Evolutionary conservation across 2,888 invertebrate genomes (phyloP), one percentile per base, ranked within the genome.

Genomic region (Diloba caeruleocephala): DNA sequence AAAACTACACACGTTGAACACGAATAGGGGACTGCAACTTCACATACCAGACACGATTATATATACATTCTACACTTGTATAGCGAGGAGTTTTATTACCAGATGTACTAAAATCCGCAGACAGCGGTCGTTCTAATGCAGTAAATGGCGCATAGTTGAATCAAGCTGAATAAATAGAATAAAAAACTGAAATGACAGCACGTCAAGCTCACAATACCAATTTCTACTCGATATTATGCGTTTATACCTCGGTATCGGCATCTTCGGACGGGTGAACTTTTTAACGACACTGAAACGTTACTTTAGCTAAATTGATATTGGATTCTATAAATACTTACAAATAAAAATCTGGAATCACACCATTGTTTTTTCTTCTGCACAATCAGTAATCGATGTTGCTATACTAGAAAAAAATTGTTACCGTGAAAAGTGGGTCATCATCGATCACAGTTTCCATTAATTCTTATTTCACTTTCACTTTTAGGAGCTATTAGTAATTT

Each of bases 301-400:
- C 80, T 83, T 89, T 79, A 79, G 78, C 80, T 81, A 82, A 85
- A 89, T 87, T 88, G 85, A 83, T 88, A 88, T 84, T 82, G 79
- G 82, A 90, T 89, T 92, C 93, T 92, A 92, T 90, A 89, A 92
- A 92, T 93, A 93, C 93, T 93, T 92, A 93, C 93, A 93, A 92
- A 93, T 92, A 92, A 93, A 92, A 93, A 89, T 92, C 92, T 92
- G 91, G 91, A 93, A 91, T 93, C 90, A 93, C 93, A 93, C 93
- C 93, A 93, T 93, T 93, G 93, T 93, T 93, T 93, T 92, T 92
- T 91, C 91, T 89, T 88, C 90, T 90, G 89, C 91, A 90, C 89
- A 90, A 90, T 90, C 89, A 89, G 90, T 84, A 81, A 82, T 77
- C 80, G 77, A 81, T 90, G 90, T 91, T 91, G 85, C 91, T 77